Evolutionary conservation across 1,140 invertebrate genomes (phyloP), one percentile per base, ranked within the genome.

Genomic region (Globodera ellingtonae): DNA sequence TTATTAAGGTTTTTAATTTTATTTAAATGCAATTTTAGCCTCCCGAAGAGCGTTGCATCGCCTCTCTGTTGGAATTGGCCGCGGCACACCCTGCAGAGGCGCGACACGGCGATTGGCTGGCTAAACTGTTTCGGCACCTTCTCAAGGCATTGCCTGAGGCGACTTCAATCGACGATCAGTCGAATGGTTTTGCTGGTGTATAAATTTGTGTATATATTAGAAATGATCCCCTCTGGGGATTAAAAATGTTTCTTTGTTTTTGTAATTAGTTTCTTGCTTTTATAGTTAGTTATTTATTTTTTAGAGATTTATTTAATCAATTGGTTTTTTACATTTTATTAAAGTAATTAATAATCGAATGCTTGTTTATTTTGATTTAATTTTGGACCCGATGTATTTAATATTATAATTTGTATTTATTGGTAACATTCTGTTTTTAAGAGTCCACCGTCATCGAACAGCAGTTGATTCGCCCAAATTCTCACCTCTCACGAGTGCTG

Each of bases 61-160:
- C 47, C 59, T 59, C 59, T n/a, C 35, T 83, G 65, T 18, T 83
- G 21, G 48, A 84, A 15, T n/a, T 83, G 35, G 59, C 66, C 6
- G 15, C 44, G 18, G 69, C 79, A 47, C 83, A 52, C 69, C 59
- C 70, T 46, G 21, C 44, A 7, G 76, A 81, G 59, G 66, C 82
- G 13, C 47, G 62, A 1, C 66, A 73, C 56, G 71, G 78, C 9
- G 78, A 72, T 21, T 83, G 82, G 82, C 47, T 80, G 65, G 8
- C 62, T 6, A 74, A 75, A 71, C 47, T 83, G 15, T 83, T 83
- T 21, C 69, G 50, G 18, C 71, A 83, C 50, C 8, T 83, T 6
- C 56, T 82, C 4, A 59, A 72, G n/a, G 52, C 35, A 35, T 44
- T 35, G 52, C 47, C 52, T 18, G 47, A 72, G 5, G 52, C 6